Evolutionary conservation across 1,140 invertebrate species (phyloP).

Genomic region (Megalonaias nervosa): DNA sequence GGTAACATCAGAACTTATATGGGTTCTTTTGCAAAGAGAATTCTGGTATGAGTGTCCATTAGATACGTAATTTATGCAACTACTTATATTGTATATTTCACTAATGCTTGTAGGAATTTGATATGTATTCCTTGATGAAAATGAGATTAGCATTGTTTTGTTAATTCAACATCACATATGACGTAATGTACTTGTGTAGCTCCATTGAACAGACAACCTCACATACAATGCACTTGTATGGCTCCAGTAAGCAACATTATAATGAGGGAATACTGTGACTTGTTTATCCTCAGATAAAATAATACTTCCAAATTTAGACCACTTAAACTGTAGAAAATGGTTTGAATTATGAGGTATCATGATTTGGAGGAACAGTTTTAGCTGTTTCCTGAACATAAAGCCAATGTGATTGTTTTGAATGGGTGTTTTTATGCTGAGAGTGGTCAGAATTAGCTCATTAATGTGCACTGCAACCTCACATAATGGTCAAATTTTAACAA

Average conservation of each 20-base stretch:
- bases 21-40: neutral
- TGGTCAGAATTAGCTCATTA: no score
- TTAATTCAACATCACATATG: no score
- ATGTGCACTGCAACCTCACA: no score
- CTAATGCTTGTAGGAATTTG: neutral
- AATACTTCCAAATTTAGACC: neutral
- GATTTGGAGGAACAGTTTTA: no score
- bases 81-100: neutral
- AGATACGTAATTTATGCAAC: neutral
- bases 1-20: conserved; percentile 42
- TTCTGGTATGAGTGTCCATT: neutral
- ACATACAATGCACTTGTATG: no score
- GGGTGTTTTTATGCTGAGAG: no score
- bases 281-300: neutral
- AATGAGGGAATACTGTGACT: neutral
- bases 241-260: neutral
- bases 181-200: no score
- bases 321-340: neutral
- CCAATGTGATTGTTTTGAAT: no score
- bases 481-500: no score
- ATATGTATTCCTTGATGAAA: neutral
- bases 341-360: no score
- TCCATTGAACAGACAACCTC: no score
- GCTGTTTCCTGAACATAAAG: no score
- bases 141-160: neutral